These are phyloP conservation scores for Macrophya alboannulata DNA, from an alignment of 2,888 invertebrate genomes.

Conservation along the genomic window DNA sequence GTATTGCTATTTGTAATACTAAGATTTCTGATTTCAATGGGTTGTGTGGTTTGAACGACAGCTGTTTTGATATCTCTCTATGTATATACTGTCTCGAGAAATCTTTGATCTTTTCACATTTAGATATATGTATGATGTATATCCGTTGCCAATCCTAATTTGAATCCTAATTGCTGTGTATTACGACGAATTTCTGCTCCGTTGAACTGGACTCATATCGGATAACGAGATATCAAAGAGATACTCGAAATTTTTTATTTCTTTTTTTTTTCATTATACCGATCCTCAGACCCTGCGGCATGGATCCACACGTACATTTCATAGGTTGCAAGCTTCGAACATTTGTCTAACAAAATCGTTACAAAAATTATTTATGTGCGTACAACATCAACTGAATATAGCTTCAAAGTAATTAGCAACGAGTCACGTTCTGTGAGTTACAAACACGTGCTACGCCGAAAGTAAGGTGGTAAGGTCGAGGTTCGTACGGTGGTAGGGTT, in stretches of 20 bases:
- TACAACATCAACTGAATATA: constrained; percentile 12
- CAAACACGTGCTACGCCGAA: constrained; percentile 30
- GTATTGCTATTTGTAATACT: constrained; percentile 57
- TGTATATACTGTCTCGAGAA: constrained; percentile 55
- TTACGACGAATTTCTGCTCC: constrained; percentile 21
- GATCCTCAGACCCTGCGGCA: not conserved
- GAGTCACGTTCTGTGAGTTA: constrained; percentile 49
- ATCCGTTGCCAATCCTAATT: constrained; percentile 17
- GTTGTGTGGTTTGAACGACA: constrained; percentile 63
- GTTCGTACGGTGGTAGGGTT: constrained; percentile 16
- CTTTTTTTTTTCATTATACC: not conserved
- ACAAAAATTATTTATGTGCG: constrained; percentile 13
- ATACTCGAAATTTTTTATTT: not conserved
- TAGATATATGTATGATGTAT: not conserved
- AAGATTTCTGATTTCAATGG: constrained; percentile 59
- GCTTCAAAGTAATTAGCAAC: constrained; percentile 44
- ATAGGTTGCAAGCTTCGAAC: not conserved
- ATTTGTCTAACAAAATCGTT: constrained; percentile 1
- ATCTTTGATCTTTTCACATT: constrained; percentile 42
- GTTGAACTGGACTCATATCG: not conserved
- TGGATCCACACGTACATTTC: not conserved
- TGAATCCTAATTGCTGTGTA: not conserved
- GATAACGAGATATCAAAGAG: constrained; percentile 18
- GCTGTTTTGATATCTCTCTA: constrained; percentile 66
- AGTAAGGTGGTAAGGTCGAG: constrained; percentile 37